Evolutionary conservation across 1,140 invertebrate genomes (phyloP).

Genomic region (Drosophila melanica): DNA sequence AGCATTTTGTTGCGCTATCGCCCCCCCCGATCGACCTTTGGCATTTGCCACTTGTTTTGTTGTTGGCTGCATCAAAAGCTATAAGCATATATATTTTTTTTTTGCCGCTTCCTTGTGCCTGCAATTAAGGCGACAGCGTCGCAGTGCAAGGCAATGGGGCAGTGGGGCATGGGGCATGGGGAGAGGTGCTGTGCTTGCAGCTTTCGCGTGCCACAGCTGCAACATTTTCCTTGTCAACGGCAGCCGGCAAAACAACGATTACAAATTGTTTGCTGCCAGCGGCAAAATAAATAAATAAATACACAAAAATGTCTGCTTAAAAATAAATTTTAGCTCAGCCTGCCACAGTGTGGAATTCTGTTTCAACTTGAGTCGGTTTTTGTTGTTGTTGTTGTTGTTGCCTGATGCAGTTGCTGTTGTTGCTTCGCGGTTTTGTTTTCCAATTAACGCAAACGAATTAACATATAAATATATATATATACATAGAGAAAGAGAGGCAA

Average conservation of each 20-base stretch:
- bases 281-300: slow-evolving; percentile 69
- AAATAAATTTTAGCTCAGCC: slow-evolving; percentile 54
- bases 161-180: not conserved
- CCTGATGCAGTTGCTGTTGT: not conserved
- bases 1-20: slow-evolving; percentile 11
- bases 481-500: not conserved
- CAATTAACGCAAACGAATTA: slow-evolving; percentile 71
- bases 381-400: not conserved
- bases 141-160: not conserved
- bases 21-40: slow-evolving; percentile 25
- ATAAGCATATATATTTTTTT: slow-evolving; percentile 24
- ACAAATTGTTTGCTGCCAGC: slow-evolving; percentile 69
- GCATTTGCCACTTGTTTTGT: slow-evolving; percentile 33
- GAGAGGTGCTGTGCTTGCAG: slow-evolving; percentile 8
- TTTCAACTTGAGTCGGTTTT: slow-evolving; percentile 10
- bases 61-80: not conserved
- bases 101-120: slow-evolving; percentile 39
- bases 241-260: slow-evolving; percentile 56
- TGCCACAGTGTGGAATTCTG: slow-evolving; percentile 30
- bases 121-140: slow-evolving; percentile 57
- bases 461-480: slow-evolving; percentile 58
- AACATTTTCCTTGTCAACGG: slow-evolving; percentile 75
- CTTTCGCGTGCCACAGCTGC: slow-evolving; percentile 67
- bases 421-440: slow-evolving; percentile 34
- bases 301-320: slow-evolving; percentile 50